Evolutionary conservation across 2,888 invertebrate genomes (phyloP).

Genomic region (Mythimna vitellina): DNA sequence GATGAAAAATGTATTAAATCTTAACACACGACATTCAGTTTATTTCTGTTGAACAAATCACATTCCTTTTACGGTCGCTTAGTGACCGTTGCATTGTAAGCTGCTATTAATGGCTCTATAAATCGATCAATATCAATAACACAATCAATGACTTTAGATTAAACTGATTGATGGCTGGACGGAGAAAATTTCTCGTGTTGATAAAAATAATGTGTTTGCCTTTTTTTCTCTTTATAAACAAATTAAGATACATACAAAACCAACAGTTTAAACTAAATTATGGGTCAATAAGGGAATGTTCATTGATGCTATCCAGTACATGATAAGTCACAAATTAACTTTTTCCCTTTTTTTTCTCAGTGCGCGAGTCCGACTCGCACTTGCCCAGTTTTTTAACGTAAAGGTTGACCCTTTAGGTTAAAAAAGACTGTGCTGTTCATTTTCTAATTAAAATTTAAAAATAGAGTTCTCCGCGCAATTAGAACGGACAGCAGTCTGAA

Average conservation of each 20-base stretch:
- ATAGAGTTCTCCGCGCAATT: no score
- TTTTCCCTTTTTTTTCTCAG: no score
- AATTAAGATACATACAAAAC: neutral
- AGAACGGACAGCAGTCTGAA: no score
- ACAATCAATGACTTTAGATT: conserved; percentile 22
- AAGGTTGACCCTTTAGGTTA: no score
- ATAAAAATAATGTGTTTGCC: conserved; percentile 3
- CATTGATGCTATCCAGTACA: no score
- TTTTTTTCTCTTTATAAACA: neutral
- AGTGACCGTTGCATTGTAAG: neutral
- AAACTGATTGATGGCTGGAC: conserved; percentile 14
- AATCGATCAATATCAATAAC: conserved; percentile 23
- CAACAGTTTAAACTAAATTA: neutral
- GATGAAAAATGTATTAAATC: no score
- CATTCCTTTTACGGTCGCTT: neutral
- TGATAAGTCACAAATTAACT: no score
- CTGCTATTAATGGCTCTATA: neutral
- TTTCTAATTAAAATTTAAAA: no score
- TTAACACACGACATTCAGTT: neutral
- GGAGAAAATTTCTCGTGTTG: conserved; percentile 11
- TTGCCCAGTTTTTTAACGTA: no score
- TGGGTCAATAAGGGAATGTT: no score
- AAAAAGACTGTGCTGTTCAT: no score
- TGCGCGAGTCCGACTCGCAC: no score
- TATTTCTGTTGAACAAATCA: neutral